phyloP scores from a whole-genome alignment of 2,888 invertebrate species.

The Scaptomyza parva region DNA sequence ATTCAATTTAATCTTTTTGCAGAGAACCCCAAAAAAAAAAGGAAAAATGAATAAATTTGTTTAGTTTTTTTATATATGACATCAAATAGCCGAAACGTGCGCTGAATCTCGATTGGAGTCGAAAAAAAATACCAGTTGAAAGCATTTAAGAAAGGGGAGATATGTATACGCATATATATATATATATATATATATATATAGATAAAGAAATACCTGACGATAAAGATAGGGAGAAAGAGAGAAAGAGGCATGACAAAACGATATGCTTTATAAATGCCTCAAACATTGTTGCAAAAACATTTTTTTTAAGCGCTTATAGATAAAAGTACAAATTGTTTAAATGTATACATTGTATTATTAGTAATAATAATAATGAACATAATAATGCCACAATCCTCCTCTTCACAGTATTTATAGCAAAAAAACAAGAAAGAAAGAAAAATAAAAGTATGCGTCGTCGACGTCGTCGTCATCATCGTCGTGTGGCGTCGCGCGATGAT shows the following conservation, averaged over 20 bases:
- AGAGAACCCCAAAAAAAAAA: neutral
- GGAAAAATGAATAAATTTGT: neutral
- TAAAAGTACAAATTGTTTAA: conserved; percentile 22
- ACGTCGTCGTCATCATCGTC: too few relatives aligned
- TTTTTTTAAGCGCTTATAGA: conserved; percentile 50
- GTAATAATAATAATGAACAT: conserved; percentile 41
- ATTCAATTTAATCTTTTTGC: conserved; percentile 4
- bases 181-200: conserved; percentile 21
- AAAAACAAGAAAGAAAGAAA: too few relatives aligned
- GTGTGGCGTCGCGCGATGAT: conserved; percentile 47
- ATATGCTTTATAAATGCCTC: conserved; percentile 57
- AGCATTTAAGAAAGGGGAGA: conserved; percentile 16
- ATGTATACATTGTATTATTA: conserved; percentile 36
- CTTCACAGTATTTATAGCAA: conserved; percentile 25
- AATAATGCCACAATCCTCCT: conserved; percentile 22
- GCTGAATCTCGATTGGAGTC: conserved; percentile 32
- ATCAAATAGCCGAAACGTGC: conserved; percentile 33
- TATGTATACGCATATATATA: conserved; percentile 4
- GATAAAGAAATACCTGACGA: conserved; percentile 18
- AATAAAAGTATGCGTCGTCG: conserved; percentile 17
- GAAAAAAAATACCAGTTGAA: conserved; percentile 38
- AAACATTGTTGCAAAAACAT: conserved; percentile 64
- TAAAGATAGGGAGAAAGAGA: neutral
- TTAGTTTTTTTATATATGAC: conserved; percentile 32
- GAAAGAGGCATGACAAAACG: conserved; percentile 45